Base-by-base conservation (phyloP, 2,888 invertebrate genomes). In the Macropis europaea region DNA sequence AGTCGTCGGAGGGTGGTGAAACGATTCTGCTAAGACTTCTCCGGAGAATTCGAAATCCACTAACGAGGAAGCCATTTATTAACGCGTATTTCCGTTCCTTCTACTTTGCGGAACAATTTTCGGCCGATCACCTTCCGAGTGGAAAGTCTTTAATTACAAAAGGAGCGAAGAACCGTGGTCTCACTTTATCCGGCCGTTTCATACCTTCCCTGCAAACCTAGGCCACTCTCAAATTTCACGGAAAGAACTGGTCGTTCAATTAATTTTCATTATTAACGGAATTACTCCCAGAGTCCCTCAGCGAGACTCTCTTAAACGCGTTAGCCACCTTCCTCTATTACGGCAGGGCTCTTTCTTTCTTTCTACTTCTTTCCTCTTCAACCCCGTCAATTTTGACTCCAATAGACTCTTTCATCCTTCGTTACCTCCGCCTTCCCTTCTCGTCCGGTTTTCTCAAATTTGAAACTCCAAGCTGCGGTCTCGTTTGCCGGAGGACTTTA, bases 241-340 rank as follows among this genome's bases (percentile, higher is more conserved):
- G 57, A 48, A 59, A 53, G 59, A 70, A 77, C 62, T 63, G 45
- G 59, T 62, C 64, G 59, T 68, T 63, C 76, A 77, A 80, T 80
- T 80, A 77, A 80, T 80, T 80, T 77, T 57, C 69, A 67, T 77
- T 80, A 80, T 80, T 77, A 77, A 62, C 72, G 64, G 52, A 77
- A 80, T 80, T 76, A 73, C 61, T 50, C 48, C 38, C 54, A n/a
- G 32, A 47, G 22, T 56, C 63, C 63, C 69, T 70, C 52, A 32
- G 54, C 53, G 48, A 36, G 72, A 67, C 62, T 52, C 52, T 69
- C 34, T 70, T 48, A 63, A 67, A 52, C 54, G 54, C 67, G 47
- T 72, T 63, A 54, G 30, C 54, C 50, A 45, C 38, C 50, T 57
- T 63, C 40, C 40, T 26, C 42, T 26, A 54, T 47, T 56, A 36